A percentile compares a stretch with the other conserved stretches of the same genome.
Evolutionary conservation across 2,888 invertebrate species (phyloP).

Genomic region (Monochamus alternatus): DNA sequence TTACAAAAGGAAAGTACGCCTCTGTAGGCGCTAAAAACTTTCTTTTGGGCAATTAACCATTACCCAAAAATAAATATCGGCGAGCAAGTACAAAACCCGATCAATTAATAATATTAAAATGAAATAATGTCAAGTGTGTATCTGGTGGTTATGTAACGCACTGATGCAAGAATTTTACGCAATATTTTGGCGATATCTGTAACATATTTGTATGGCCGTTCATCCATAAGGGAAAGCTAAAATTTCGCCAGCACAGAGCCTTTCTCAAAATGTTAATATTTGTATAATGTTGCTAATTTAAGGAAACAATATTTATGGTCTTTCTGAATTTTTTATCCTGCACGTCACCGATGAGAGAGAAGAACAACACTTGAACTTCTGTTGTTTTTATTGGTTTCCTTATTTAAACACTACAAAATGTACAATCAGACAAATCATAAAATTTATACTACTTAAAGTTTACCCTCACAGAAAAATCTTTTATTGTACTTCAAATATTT

Average conservation of each 20-base stretch:
- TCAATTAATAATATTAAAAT: constrained; percentile 36
- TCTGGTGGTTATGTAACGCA: constrained; percentile 32
- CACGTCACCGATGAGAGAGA: not conserved
- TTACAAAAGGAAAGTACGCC: not conserved
- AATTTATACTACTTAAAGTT: not conserved
- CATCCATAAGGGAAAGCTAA: constrained; percentile 47
- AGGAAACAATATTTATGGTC: constrained; percentile 5
- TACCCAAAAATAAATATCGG: constrained; percentile 1
- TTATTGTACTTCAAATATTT: constrained; percentile 5
- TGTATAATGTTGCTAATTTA: constrained; percentile 13
- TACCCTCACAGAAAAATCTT: not conserved
- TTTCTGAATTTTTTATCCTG: not conserved
- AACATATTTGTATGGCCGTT: constrained; percentile 45
- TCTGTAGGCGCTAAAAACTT: not conserved
- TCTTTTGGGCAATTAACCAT: not conserved
- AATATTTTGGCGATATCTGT: constrained; percentile 45
- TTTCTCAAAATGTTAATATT: constrained; percentile 31
- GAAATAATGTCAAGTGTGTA: constrained; percentile 36
- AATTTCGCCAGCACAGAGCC: constrained; percentile 42
- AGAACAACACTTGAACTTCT: not conserved
- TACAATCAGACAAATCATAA: not conserved
- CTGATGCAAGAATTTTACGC: constrained; percentile 45
- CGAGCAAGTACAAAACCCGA: not conserved
- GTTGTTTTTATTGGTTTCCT: not conserved
- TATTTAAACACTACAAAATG: not conserved